Percentiles rank a stretch among this genome's conserved stretches.
Evolutionary conservation across 2,888 invertebrate genomes (phyloP).

Genomic region (Scaptodrosophila latifasciaeformis): DNA sequence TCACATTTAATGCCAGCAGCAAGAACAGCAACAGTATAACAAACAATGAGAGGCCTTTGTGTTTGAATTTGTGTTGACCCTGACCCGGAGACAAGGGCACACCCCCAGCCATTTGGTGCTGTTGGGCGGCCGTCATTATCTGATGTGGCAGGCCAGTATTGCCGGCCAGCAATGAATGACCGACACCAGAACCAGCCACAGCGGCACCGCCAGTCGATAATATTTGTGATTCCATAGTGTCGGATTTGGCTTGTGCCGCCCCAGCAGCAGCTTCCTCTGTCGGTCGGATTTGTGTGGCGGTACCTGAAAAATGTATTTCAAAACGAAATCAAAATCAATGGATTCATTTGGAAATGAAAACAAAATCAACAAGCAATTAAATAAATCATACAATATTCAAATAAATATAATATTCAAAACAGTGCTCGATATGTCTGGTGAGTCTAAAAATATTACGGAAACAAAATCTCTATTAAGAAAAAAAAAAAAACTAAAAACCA

Average conservation of each 20-base stretch:
- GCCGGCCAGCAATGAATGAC: slow-evolving; percentile 19
- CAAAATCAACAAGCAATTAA: slow-evolving; percentile 30
- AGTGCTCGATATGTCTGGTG: background rate
- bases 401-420: background rate
- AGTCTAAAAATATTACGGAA: slow-evolving; percentile 44
- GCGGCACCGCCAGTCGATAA: slow-evolving; percentile 36
- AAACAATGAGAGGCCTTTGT: slow-evolving; percentile 74
- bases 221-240: slow-evolving; percentile 45
- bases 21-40: slow-evolving; percentile 78
- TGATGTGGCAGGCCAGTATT: too few species aligned
- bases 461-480: slow-evolving; percentile 58
- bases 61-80: slow-evolving; percentile 44
- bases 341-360: slow-evolving; percentile 26
- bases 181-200: slow-evolving; percentile 40
- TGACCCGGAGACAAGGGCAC: slow-evolving; percentile 32
- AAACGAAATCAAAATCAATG: too few species aligned
- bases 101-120: slow-evolving; percentile 34
- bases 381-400: slow-evolving; percentile 1
- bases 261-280: slow-evolving; percentile 62
- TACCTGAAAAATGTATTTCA: slow-evolving; percentile 70
- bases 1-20: slow-evolving; percentile 83
- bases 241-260: slow-evolving; percentile 34
- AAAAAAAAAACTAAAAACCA: slow-evolving; percentile 21
- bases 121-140: slow-evolving; percentile 21
- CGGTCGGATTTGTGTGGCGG: slow-evolving; percentile 70